These are phyloP conservation scores for Triplophysa rosa DNA, from an alignment of 2,113 vertebrate genomes.

Conservation along the genomic window DNA sequence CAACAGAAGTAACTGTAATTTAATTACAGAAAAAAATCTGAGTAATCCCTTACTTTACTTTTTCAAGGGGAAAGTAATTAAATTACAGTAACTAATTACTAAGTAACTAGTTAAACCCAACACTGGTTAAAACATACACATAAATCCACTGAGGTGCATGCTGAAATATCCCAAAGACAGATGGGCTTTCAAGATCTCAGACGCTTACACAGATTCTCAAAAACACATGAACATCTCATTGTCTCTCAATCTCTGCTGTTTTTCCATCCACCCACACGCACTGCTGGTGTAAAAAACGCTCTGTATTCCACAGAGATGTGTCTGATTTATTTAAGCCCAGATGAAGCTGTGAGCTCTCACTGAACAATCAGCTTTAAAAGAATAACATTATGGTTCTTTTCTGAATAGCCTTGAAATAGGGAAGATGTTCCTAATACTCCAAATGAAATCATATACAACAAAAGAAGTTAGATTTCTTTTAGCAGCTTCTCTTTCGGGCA, in stretches of 20 bases:
- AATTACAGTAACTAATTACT: too few species aligned
- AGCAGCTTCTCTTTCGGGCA: too few species aligned
- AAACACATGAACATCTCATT: slow-evolving; percentile 9
- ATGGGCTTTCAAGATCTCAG: background rate
- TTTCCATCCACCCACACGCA: slow-evolving; percentile 17
- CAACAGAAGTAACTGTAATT: too few species aligned
- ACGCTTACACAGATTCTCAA: background rate
- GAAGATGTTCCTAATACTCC: background rate
- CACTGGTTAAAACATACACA: background rate
- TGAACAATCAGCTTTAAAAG: slow-evolving; percentile 25
- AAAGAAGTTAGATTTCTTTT: background rate
- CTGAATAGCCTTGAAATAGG: background rate
- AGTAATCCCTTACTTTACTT: too few species aligned
- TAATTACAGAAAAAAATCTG: too few species aligned
- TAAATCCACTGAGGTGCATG: background rate
- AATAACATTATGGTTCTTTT: background rate
- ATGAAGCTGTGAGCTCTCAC: background rate
- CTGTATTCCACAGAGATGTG: background rate
- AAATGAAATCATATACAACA: background rate
- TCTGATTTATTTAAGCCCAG: slow-evolving; percentile 11
- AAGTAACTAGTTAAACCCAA: too few species aligned
- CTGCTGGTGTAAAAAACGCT: background rate
- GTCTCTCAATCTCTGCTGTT: slow-evolving; percentile 29
- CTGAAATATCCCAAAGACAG: slow-evolving; percentile 4
- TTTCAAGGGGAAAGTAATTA: too few species aligned